Evolutionary conservation across 2,888 invertebrate genomes (phyloP).

Genomic region (Cosmorhoe ocellata): DNA sequence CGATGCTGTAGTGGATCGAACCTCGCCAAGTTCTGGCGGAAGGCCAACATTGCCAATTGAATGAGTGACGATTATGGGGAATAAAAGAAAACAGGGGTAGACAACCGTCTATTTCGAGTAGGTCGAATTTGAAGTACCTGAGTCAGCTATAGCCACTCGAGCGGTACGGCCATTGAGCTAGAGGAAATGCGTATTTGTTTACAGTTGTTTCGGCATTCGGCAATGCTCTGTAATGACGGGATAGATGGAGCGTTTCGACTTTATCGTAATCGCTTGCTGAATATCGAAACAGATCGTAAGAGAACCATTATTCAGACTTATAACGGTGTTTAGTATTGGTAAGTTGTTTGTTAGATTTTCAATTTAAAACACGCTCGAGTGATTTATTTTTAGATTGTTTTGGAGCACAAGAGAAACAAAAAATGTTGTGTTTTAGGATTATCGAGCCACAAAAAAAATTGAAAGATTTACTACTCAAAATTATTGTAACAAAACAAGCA

Average conservation of each 20-base stretch:
- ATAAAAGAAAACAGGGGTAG: conserved; percentile 68
- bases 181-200: conserved; percentile 68
- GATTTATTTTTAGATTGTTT: conserved; percentile 4
- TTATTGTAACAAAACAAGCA: background rate
- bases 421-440: no score
- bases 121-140: conserved; percentile 73
- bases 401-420: background rate
- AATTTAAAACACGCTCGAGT: background rate
- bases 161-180: conserved; percentile 61
- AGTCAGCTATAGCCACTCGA: conserved; percentile 75
- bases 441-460: background rate
- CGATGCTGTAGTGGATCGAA: conserved; percentile 55
- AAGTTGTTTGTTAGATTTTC: conserved; percentile 8
- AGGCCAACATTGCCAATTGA: conserved; percentile 74
- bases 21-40: conserved; percentile 71
- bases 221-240: conserved; percentile 42
- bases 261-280: conserved; percentile 26
- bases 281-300: conserved; percentile 25
- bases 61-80: conserved; percentile 77
- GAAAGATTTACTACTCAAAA: background rate
- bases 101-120: conserved; percentile 72
- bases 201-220: conserved; percentile 48
- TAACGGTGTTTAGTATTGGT: conserved; percentile 15
- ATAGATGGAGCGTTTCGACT: conserved; percentile 29
- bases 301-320: conserved; percentile 14